Evolutionary conservation across 2,113 vertebrate species (phyloP), one percentile per base, ranked within the genome.

Genomic region (Nesoenas mayeri): DNA sequence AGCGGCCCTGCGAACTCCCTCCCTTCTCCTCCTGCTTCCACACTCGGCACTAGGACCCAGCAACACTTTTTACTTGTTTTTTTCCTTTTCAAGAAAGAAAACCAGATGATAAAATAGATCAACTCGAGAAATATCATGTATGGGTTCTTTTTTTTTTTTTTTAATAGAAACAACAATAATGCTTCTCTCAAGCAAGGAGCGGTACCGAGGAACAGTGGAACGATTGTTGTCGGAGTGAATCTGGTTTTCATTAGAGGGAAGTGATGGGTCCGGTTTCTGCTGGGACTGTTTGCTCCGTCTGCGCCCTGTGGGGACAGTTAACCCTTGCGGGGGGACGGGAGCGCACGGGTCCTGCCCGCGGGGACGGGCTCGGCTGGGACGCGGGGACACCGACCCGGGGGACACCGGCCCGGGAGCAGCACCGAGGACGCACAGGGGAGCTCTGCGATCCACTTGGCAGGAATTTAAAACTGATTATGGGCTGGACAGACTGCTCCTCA

Each of bases 211-310:
- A 98, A 98, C 98, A 98, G 97, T 97, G 97, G 90, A 74, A 96
- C 92, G 95, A 98, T 98, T 98, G 98, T 98, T 98, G 97, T 69
- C 94, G 96, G 94, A 83, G 86, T 93, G 97, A 95, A 98, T 98
- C 98, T 98, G 98, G 97, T 98, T 98, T 98, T 98, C 98, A 98
- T 98, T 98, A 98, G 97, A 31, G 65, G 92, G 92, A 96, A 97
- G 97, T 71, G 95, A 97, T 85, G 91, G 97, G 92, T 97, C 96
- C 91, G 95, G 95, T 97, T 98, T 98, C 97, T 97, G 95, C 95
- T 85, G 94, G 85, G 96, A 96, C 97, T 93, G 92, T 96, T 97
- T 96, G 97, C 97, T 97, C 50, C 42, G 42, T 44, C 42, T 44
- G 42, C 15, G 96, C 66, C 97, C 95, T 22, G 85, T 51, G 9